Conservation (phyloP, 2,797 vertebrate species). For the Delichon dasypus region DNA sequence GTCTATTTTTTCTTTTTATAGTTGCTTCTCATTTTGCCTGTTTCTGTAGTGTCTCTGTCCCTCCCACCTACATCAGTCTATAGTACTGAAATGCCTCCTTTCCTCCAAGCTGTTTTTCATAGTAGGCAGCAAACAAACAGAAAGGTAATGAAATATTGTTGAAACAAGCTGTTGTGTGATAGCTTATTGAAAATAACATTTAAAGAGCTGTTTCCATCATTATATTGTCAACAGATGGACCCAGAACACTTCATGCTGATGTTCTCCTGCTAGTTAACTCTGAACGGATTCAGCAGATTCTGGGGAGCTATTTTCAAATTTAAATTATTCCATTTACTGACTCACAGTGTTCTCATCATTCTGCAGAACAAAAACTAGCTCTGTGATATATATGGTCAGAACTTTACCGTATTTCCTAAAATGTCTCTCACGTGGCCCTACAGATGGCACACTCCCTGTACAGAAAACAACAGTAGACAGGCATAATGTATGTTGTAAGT, state of each 20-base stretch:
- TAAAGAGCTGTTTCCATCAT: slow-evolving; percentile 72
- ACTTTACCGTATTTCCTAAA: neutral
- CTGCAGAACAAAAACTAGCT: slow-evolving; percentile 1
- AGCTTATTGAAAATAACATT: slow-evolving; percentile 76
- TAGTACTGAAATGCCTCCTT: slow-evolving; percentile 33
- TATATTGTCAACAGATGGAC: slow-evolving; percentile 79
- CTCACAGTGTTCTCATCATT: neutral
- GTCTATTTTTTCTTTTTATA: slow-evolving; percentile 25
- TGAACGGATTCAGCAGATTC: slow-evolving; percentile 65
- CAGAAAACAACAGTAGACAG: neutral
- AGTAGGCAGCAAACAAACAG: slow-evolving; percentile 70
- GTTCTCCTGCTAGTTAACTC: slow-evolving; percentile 67
- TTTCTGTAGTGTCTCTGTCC: slow-evolving; percentile 33
- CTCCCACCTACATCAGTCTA: slow-evolving; percentile 6
- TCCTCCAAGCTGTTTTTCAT: slow-evolving; percentile 64
- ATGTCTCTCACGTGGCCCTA: neutral
- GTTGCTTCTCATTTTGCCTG: neutral
- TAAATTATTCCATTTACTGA: slow-evolving; percentile 51
- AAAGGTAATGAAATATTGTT: slow-evolving; percentile 75
- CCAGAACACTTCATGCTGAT: slow-evolving; percentile 72
- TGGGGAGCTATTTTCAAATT: slow-evolving; percentile 41
- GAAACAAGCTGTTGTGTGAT: slow-evolving; percentile 78
- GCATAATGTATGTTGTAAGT: neutral
- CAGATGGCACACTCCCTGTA: neutral
- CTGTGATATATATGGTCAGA: neutral